Evolutionary conservation across 2,113 vertebrate genomes (phyloP), one percentile per base, ranked within the genome.

Genomic region (Hiodon tergisus): DNA sequence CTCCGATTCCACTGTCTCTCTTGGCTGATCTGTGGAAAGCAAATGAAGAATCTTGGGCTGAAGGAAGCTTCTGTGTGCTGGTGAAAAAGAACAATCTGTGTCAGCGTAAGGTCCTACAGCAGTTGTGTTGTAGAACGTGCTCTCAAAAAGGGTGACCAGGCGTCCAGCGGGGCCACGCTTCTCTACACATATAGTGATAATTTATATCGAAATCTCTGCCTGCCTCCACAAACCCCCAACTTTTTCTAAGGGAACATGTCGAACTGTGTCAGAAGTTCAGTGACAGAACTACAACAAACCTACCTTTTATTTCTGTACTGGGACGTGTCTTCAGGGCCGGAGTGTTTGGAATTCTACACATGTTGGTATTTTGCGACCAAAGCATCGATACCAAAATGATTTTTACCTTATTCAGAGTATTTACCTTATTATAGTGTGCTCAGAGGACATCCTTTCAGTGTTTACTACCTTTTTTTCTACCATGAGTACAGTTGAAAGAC

Each of bases 71-170:
- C 94, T 99, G 97, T 92, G 95, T 96, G 92, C 91, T 99, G 82
- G 97, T 99, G 89, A 99, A 98, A 97, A 99, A 98, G 95, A 99
- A 99, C 94, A 98, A 98, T 92, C 94, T 99, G 80, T 99, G 97
- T 87, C 95, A 97, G 87, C 92, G 97, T 88, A 99, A 98, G 89
- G 97, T 98, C 85, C 94, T 98, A 87, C 97, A 98, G 91, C 97
- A 99, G 84, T 89, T 99, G 83, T 99, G 96, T 93, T 99, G 97
- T 93, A 97, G 95, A 95, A 99, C 96, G 78, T 99, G 97, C 92
- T 97, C 95, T 79, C 94, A 94, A 88, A 97, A 96, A 91, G 96
- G 94, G 86, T 99, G 93, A 99, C 86, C 81, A 86, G 90, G 87
- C 85, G 74, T 86, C 81, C 85, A 83, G 81, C 79, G 70, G 84